Percentiles rank a stretch among this genome's conserved stretches.
phyloP scores from a whole-genome alignment of 2,888 invertebrate genomes.

The Augiades crinisus region DNA sequence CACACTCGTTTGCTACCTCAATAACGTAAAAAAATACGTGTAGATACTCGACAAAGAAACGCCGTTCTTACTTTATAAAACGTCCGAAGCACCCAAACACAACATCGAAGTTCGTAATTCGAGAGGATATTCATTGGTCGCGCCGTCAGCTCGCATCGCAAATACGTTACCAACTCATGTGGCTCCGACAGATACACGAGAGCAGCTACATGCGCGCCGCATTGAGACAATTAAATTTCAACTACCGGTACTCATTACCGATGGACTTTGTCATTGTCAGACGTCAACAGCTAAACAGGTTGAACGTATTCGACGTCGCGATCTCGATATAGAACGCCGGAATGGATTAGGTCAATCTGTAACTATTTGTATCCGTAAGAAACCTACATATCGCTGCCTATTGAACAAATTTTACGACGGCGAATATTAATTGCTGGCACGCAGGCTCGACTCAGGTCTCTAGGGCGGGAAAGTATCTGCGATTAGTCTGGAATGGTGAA shows the following conservation, averaged over 20 bases:
- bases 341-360: conserved; percentile 25
- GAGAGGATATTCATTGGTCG: conserved; percentile 8
- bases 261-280: conserved; percentile 24
- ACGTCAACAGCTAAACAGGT: conserved; percentile 23
- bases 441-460: not conserved
- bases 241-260: conserved; percentile 24
- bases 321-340: conserved; percentile 25
- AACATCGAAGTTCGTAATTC: conserved; percentile 9
- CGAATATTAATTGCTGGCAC: not conserved
- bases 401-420: not conserved
- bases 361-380: conserved; percentile 18
- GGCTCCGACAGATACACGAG: conserved; percentile 17
- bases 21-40: no score
- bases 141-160: conserved; percentile 15
- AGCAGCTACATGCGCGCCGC: conserved; percentile 13
- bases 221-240: conserved; percentile 24
- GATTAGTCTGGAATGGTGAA: no score
- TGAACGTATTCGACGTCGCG: conserved; percentile 17
- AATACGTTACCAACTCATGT: conserved; percentile 8
- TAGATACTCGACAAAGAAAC: no score
- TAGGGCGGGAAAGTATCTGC: not conserved
- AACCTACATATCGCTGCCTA: conserved; percentile 9
- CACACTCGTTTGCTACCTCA: no score
- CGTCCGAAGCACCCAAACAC: not conserved
- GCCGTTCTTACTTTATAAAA: not conserved